Evolutionary conservation across 1,140 invertebrate species (phyloP).

Genomic region (Philotrypesis tridentata): DNA sequence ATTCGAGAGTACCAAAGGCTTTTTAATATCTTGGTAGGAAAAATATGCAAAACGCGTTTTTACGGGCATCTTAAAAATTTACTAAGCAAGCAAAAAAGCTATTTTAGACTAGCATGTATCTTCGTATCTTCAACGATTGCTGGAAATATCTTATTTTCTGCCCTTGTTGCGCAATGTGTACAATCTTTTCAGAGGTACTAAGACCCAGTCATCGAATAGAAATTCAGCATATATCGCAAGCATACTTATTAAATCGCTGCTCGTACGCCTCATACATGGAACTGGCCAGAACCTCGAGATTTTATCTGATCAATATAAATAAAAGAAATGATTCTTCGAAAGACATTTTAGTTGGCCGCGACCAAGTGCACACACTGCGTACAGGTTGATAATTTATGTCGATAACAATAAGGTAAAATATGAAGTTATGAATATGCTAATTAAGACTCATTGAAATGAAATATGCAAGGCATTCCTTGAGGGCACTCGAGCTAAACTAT

Average conservation of each 20-base stretch:
- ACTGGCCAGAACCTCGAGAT: not conserved
- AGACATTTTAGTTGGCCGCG: not conserved
- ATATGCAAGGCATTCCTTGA: slow-evolving; percentile 19
- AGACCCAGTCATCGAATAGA: not conserved
- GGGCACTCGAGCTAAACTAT: slow-evolving; percentile 16
- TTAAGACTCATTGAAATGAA: slow-evolving; percentile 19
- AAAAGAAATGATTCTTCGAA: not conserved
- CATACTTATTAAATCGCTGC: not conserved
- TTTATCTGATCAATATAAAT: not conserved
- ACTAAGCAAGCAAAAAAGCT: too few species aligned
- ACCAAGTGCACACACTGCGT: not conserved
- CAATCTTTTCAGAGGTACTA: not conserved
- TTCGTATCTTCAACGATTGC: too few species aligned
- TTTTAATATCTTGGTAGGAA: too few species aligned
- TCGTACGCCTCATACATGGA: not conserved
- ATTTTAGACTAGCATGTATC: too few species aligned
- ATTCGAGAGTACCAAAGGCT: too few species aligned
- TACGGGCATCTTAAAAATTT: too few species aligned
- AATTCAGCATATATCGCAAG: not conserved
- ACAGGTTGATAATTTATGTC: not conserved
- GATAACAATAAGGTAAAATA: slow-evolving; percentile 19
- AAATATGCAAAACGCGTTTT: too few species aligned
- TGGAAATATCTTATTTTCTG: too few species aligned
- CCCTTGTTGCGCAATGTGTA: too few species aligned
- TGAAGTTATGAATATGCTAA: slow-evolving; percentile 31